Base-by-base conservation (phyloP, 2,797 vertebrate species). In the Diceros bicornis region DNA sequence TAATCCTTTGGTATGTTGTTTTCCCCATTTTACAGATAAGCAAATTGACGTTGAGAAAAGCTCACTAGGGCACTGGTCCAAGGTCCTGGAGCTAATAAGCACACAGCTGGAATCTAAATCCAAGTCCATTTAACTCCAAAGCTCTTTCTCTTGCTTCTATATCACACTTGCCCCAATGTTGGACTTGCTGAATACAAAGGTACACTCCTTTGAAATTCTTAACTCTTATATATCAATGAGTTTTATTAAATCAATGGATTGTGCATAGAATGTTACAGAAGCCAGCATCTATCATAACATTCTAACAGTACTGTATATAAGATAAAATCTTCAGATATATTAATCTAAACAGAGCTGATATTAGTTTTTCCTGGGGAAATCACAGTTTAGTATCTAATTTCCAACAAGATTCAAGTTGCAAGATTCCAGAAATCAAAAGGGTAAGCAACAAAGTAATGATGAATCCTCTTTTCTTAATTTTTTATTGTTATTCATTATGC, bases 41-140 rank as follows among this genome's bases (percentile, higher is more conserved):
- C 50, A 96, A 97, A 97, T 25, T 91, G 69, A 97, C 87, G 47
- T 55, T 89, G 69, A 96, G 71, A 69, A 95, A 97, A 75, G 69
- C 74, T 83, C 92, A 96, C 83, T 47, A 96, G 44, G 81, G 34
- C 74, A 95, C 52, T 32, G 21, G 29, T 74, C 64, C 90, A 86
- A 93, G 47, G 59, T 89, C 86, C 75, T 79, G 78, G 32, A 93
- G 55, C 89, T 91, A 97, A 72, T 62, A 89, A 91, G 61, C 9
- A 27, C 79, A 77, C 0, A 84, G 29, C 47, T 57, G 21, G 57
- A 88, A 85, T 47, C 88, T 72, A 94, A 89, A 91, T 55, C 64
- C 21, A 44, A 83, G 77, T 82, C 47, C 69, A 20, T 86, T 41
- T 72, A 44, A 89, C 7, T 47, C 32, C 18, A 27, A 93, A 66